Evolutionary conservation across 2,797 vertebrate genomes (phyloP).

Genomic region (Anguilla anguilla): DNA sequence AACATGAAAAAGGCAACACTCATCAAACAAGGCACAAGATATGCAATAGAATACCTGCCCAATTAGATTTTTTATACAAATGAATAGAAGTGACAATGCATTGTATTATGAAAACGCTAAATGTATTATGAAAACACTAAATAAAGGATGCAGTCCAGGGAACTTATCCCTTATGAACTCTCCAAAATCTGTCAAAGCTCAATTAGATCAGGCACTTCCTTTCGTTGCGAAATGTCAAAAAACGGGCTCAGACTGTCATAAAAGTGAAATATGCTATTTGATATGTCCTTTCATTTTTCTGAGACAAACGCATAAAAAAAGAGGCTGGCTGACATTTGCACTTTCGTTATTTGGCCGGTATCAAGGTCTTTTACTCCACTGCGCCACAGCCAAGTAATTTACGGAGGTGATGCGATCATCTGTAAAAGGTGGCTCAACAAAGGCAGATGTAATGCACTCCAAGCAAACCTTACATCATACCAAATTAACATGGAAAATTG

Average conservation of each 20-base stretch:
- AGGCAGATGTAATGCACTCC: neutral
- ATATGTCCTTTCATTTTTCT: neutral
- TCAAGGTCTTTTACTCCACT: neutral
- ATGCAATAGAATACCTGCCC: neutral
- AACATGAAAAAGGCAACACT: conserved; percentile 35
- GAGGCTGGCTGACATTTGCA: neutral
- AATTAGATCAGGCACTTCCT: neutral
- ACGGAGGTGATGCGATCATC: neutral
- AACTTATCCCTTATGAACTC: neutral
- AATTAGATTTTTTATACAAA: neutral
- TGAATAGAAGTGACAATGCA: neutral
- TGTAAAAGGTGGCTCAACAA: neutral
- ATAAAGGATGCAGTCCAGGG: neutral
- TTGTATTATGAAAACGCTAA: neutral
- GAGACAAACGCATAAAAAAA: neutral
- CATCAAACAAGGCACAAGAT: neutral
- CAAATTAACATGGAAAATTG: conserved; percentile 5
- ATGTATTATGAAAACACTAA: neutral
- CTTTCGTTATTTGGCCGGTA: neutral
- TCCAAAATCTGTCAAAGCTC: neutral
- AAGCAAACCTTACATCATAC: neutral
- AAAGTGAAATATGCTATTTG: neutral
- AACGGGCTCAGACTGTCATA: neutral
- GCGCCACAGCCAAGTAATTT: neutral
- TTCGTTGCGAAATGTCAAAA: neutral